Evolutionary conservation across 1,140 invertebrate genomes (phyloP), one percentile per base, ranked within the genome.

Genomic region (Centruroides sculpturatus): DNA sequence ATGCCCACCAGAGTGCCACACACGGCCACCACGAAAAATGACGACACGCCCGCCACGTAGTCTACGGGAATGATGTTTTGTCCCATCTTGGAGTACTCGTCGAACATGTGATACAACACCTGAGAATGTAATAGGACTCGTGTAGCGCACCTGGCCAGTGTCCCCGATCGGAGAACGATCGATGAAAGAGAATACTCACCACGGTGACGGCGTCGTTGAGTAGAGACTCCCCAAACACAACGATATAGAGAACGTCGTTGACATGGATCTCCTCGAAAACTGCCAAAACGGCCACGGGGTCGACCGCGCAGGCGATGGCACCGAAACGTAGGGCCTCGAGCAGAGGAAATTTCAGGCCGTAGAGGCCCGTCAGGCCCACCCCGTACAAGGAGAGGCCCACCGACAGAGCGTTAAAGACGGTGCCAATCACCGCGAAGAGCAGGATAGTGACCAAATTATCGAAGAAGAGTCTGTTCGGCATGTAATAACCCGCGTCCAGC

Each of bases 191-290:
- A 23, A 23, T 41, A 80, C 79, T 78, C 74, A 88, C 86, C 63
- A 89, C 92, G 66, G 92, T 96, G 63, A 97, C 92, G 57, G 92
- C 92, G 75, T 96, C 92, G 76, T 99, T 99, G 51, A 99, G 81
- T 62, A 99, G 78, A 34, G 92, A 97, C 74, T 99, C 96, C 41
- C 96, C 96, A 77, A 99, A 99, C 10, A 99, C 94, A 54, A 99
- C 90, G 72, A 99, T 98, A 74, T 99, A 98, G 54, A 99, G 81
- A 66, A 98, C 88, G 79, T 99, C 94, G 75, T 99, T 95, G 64
- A 99, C 95, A 69, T 93, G 94, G 63, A 99, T 95, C 76, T 99
- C 96, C 76, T 99, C 94, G 76, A 99, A 99, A 23, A 99, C 93
- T 23, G 96, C 95, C 36, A 99, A 75, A 11, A 99, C 95, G 9